Base-by-base conservation (phyloP, 2,113 vertebrate genomes). In the Arvicanthis niloticus region DNA sequence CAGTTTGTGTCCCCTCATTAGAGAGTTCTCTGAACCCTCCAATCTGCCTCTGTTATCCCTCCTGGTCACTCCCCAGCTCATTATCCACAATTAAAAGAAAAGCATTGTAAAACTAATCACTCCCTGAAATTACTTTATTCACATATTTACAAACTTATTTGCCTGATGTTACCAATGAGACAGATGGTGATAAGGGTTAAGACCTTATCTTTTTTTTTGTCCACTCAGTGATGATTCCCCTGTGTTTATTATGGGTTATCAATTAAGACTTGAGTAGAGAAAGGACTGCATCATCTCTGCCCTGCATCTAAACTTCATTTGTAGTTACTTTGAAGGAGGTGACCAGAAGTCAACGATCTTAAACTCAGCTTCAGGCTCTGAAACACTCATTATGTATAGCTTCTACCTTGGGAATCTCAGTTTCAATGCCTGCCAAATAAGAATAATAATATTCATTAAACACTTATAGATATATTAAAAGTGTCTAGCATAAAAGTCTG, bases 401-500 rank as follows among this genome's bases (percentile, higher is more conserved):
- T 60, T 65, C 85, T 29, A 58, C 29, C n/a, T 73, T 58, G 48
- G 78, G 82, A 73, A 91, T 22, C 37, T 95, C 75, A 67, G 72
- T 97, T 90, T 92, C 78, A 48, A 31, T 48, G 48, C 70, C 95
- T 88, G 78, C 21, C 92, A 93, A 93, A 31, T 80, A 88, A 84
- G 80, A 89, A 77, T 93, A 96, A 75, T 76, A 85, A 56, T 56
- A 24, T 21, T 94, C 81, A 82, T 89, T 95, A 80, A 95, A 81
- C 24, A 82, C 45, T 78, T 72, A 93, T 0, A 22, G 94, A 60
- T 86, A 31, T 80, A 94, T 70, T 82, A 81, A 89, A 97, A 77
- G 40, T 77, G 82, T 89, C 76, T 17, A 53, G 72, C n/a, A 56
- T 56, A 84, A 75, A 89, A 90, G 68, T 95, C 80, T 90, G 70